Base-by-base conservation (phyloP, 30 jellyfish, hydroid and myxozoan species). In the Mastigias papua region DNA sequence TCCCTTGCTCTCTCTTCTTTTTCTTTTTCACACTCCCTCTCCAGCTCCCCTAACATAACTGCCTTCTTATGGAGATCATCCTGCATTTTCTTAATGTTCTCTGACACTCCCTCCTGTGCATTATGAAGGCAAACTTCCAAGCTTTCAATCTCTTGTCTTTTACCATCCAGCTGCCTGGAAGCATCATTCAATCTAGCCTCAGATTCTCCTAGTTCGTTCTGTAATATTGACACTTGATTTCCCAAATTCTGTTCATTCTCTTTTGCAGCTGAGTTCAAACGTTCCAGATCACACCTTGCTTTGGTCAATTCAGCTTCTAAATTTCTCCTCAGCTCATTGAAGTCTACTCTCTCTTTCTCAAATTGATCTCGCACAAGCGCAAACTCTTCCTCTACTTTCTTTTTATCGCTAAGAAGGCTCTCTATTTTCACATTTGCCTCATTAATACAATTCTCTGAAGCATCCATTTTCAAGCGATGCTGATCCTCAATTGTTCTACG, bases 101-200 rank as follows among this genome's bases (percentile, higher is more conserved):
- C 94, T 0, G 86, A 30, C 66, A 70, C 78, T 35, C 94, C 94
- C 3, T 64, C 85, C 28, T 85, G 81, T 34, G 88, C 82, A 1
- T 54, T 66, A 16, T 74, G 34, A 9, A 85, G 78, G 33, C 78
- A 42, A 30, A 19, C 69, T 77, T 85, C 94, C 30, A 85, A 50
- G 28, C 86, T 62, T 20, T 48, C 94, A 73, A 57, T 58, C 71
- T 85, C 94, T 20, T 75, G 73, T 8, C 35, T 31, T 66, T 85
- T 85, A 34, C 78, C 88, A 33, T 85, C 94, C 65, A 85, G 63
- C 66, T 63, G 85, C 42, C 83, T 73, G 1, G 94, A 72, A 0
- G 37, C 74, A 48, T 85, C 88, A 22, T 32, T 60, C 74, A 85
- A 64, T 6, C 76, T 66, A 34, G 60, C 67, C 20, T 73, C 80